Percentiles rank a stretch among this genome's conserved stretches.
These are phyloP conservation scores for Cinclus mexicanus DNA, from an alignment of 2,113 vertebrate genomes.

Conservation along the genomic window DNA sequence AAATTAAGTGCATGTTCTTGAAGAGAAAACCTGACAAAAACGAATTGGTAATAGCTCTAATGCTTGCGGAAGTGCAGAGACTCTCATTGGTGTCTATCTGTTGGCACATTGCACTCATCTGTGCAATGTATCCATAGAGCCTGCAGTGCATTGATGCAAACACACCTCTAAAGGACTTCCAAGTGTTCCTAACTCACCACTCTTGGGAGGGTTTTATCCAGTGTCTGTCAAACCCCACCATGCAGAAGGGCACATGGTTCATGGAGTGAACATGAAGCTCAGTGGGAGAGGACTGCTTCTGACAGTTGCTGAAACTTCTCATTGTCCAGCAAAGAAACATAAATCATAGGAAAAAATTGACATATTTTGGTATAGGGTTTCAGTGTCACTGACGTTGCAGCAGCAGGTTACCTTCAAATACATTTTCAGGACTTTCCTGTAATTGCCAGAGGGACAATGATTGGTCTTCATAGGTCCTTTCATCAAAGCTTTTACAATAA, in stretches of 20 bases:
- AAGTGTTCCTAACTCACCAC: not conserved
- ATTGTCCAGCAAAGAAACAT: not conserved
- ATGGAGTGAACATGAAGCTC: not conserved
- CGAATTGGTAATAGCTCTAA: not conserved
- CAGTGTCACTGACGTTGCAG: not conserved
- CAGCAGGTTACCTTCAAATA: not conserved
- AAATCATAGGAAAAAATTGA: not conserved
- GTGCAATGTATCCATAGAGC: not conserved
- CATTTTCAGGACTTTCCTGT: not conserved
- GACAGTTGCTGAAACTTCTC: not conserved
- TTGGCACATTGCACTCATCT: no score
- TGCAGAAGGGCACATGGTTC: not conserved
- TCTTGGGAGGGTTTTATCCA: not conserved
- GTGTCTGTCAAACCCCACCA: not conserved
- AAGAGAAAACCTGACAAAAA: not conserved
- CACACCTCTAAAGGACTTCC: not conserved
- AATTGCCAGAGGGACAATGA: not conserved
- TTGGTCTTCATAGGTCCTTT: not conserved
- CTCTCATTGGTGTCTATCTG: no score
- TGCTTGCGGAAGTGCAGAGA: not conserved
- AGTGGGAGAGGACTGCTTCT: not conserved
- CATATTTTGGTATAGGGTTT: not conserved
- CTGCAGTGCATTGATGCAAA: not conserved
- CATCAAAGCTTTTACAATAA: not conserved
- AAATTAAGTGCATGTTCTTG: not conserved